phyloP scores from a whole-genome alignment of 2,888 invertebrate genomes.

The Ramazzottius varieornatus region DNA sequence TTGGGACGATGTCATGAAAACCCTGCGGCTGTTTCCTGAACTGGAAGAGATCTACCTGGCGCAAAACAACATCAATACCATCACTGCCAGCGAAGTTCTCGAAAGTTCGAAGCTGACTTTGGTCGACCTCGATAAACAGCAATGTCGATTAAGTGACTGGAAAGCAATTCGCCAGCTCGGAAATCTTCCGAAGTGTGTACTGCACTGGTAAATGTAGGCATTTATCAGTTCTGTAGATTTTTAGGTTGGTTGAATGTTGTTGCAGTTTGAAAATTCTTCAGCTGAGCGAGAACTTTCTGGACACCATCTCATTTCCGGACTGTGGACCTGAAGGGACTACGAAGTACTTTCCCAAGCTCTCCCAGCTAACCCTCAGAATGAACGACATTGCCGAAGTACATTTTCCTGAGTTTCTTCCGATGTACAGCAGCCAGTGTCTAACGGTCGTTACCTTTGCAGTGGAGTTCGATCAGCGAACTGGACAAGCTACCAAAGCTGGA shows the following conservation, averaged over 20 bases:
- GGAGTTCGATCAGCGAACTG: neutral
- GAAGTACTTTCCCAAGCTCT: neutral
- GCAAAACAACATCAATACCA: neutral
- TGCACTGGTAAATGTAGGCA: too few species aligned
- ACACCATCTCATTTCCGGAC: neutral
- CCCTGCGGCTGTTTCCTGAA: neutral
- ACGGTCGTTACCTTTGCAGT: neutral
- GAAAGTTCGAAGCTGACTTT: neutral
- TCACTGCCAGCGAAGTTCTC: neutral
- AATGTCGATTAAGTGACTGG: neutral
- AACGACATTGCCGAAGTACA: neutral
- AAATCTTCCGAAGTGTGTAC: neutral
- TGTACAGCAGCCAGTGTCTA: too few species aligned
- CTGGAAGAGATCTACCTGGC: neutral
- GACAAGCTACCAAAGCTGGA: neutral
- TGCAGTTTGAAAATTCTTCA: neutral
- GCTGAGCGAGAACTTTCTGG: neutral
- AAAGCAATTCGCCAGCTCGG: neutral
- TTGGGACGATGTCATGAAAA: neutral
- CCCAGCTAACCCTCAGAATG: neutral
- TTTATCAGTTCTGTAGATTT: neutral
- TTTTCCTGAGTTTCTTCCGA: too few species aligned
- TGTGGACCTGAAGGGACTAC: too few species aligned
- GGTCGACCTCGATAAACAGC: neutral
- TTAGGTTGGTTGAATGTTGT: too few species aligned